phyloP scores from a whole-genome alignment of 2,113 vertebrate genomes.

The Peromyscus leucopus region DNA sequence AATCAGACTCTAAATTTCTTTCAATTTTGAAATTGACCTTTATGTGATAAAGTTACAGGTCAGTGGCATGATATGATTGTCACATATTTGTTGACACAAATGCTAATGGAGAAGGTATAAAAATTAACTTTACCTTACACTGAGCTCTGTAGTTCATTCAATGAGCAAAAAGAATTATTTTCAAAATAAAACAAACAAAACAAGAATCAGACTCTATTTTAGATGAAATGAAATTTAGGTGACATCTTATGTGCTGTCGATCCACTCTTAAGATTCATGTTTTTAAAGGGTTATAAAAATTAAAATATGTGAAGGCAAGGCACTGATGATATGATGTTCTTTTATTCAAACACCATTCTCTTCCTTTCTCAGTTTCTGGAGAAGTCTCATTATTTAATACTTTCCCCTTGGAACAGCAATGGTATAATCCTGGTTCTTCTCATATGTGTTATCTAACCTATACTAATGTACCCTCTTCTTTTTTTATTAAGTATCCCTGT shows the following conservation, averaged over 20 bases:
- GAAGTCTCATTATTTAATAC: neutral
- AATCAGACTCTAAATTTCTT: neutral
- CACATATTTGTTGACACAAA: too few relatives aligned
- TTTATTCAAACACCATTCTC: neutral
- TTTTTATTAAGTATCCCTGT: neutral
- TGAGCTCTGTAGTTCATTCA: too few relatives aligned
- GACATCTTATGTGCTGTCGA: neutral
- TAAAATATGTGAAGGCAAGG: neutral
- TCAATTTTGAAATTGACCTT: too few relatives aligned
- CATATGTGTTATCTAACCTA: neutral
- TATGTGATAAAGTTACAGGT: too few relatives aligned
- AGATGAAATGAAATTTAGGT: slow-evolving; percentile 46
- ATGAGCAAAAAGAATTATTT: too few relatives aligned
- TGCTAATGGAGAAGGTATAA: too few relatives aligned
- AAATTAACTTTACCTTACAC: too few relatives aligned
- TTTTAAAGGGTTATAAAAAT: neutral
- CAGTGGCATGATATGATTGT: too few relatives aligned
- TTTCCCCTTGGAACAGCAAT: neutral
- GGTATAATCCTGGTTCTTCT: neutral
- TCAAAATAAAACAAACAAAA: too few relatives aligned
- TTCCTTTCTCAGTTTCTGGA: neutral
- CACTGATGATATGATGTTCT: neutral
- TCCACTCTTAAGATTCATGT: neutral
- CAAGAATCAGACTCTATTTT: neutral
- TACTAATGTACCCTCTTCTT: neutral